Evolutionary conservation across 2,113 vertebrate genomes (phyloP).

Genomic region (Scophthalmus maximus): DNA sequence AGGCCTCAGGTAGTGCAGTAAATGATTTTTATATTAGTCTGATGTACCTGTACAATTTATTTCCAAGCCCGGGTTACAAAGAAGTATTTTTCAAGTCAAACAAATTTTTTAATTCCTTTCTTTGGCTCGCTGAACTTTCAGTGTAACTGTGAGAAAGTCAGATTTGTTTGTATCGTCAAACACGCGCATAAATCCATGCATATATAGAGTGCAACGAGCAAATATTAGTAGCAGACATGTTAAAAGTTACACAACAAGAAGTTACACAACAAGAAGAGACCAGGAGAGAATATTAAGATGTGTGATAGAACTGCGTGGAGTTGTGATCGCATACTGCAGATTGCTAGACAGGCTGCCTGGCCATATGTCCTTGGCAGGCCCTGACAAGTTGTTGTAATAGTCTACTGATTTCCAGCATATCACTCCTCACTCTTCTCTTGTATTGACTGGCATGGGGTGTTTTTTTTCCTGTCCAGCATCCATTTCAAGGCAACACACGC

Average conservation of each 20-base stretch:
- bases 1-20: not conserved
- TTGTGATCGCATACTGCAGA: constrained; percentile 56
- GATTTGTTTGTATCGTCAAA: constrained; percentile 39
- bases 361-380: constrained; percentile 71
- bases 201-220: constrained; percentile 37
- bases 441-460: constrained; percentile 12
- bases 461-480: constrained; percentile 12
- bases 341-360: constrained; percentile 65
- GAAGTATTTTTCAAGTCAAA: constrained; percentile 22
- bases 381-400: constrained; percentile 59
- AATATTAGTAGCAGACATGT: constrained; percentile 37
- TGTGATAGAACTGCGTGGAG: constrained; percentile 50
- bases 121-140: constrained; percentile 20
- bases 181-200: constrained; percentile 30
- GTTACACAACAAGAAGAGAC: constrained; percentile 38
- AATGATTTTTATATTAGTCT: constrained; percentile 39
- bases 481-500: constrained; percentile 18
- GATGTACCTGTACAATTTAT: constrained; percentile 18
- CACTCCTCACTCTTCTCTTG: constrained; percentile 41
- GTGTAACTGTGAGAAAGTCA: not conserved
- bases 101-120: constrained; percentile 29
- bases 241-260: constrained; percentile 41
- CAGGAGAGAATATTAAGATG: constrained; percentile 53
- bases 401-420: constrained; percentile 57
- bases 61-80: constrained; percentile 14